Evolutionary conservation across 2,113 vertebrate genomes (phyloP).

Genomic region (Petroica traversi): DNA sequence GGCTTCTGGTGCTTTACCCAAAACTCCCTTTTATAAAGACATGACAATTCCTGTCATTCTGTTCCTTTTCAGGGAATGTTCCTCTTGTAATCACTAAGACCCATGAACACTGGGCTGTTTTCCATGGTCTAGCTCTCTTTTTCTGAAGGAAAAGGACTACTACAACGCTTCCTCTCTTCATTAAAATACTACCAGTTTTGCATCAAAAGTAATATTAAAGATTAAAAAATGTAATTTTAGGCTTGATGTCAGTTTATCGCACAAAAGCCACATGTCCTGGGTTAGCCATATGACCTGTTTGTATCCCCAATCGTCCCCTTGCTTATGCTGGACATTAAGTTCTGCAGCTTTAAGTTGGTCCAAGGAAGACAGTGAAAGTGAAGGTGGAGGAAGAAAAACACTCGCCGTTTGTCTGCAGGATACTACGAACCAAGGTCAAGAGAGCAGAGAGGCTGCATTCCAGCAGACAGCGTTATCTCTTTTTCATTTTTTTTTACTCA

Average conservation of each 20-base stretch:
- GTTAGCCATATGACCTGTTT: too few relatives aligned
- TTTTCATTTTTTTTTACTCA: too few relatives aligned
- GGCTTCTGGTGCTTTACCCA: neutral
- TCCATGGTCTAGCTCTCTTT: neutral
- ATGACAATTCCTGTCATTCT: neutral
- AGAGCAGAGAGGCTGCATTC: too few relatives aligned
- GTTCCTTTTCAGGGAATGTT: neutral
- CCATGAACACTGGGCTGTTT: neutral
- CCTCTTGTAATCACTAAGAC: neutral
- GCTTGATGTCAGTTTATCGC: neutral
- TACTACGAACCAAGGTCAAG: too few relatives aligned
- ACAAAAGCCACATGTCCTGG: neutral
- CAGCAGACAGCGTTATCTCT: too few relatives aligned
- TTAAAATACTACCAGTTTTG: neutral
- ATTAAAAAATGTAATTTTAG: neutral
- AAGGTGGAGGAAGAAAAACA: too few relatives aligned
- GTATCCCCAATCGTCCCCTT: too few relatives aligned
- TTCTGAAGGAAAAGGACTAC: neutral
- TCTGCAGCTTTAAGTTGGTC: too few relatives aligned
- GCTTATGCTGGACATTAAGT: too few relatives aligned
- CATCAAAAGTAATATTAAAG: neutral
- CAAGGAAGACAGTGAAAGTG: too few relatives aligned
- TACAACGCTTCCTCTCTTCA: neutral
- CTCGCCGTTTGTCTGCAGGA: too few relatives aligned
- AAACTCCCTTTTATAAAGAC: neutral